Conservation (phyloP, 2,888 invertebrate species). For the Drosophila glabriapex region DNA sequence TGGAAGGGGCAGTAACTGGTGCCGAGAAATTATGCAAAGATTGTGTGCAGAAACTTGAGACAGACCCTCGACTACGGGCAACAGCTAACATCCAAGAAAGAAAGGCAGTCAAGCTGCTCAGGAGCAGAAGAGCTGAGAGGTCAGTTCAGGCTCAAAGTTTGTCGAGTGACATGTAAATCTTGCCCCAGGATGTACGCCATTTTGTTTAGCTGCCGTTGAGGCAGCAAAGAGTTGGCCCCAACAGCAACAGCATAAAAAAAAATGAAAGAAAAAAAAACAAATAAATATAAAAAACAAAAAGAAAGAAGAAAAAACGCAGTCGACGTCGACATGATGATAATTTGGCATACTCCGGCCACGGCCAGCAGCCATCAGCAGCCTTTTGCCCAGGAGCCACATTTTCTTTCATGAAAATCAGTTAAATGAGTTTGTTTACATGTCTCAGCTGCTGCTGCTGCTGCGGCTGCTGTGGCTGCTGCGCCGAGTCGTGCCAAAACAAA, state of each 20-base stretch:
- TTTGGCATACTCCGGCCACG: conserved; percentile 45
- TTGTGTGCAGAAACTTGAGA: conserved; percentile 71
- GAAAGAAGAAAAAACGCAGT: conserved; percentile 9
- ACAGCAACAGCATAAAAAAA: conserved; percentile 3
- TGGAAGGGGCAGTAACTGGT: not conserved
- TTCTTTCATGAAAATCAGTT: conserved; percentile 75
- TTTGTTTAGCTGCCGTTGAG: conserved; percentile 47
- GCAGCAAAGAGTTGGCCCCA: conserved; percentile 60
- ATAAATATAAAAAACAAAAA: conserved; percentile 7
- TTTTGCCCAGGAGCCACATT: conserved; percentile 71
- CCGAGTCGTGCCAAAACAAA: conserved; percentile 19
- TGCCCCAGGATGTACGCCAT: conserved; percentile 67
- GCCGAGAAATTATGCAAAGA: conserved; percentile 74
- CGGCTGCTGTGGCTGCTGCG: not conserved
- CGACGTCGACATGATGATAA: conserved; percentile 58
- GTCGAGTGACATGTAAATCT: conserved; percentile 82
- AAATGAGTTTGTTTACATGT: conserved; percentile 81
- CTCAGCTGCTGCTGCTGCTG: conserved; percentile 33
- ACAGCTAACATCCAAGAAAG: conserved; percentile 21
- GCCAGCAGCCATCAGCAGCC: conserved; percentile 40
- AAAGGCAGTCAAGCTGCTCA: conserved; percentile 51
- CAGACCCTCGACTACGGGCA: conserved; percentile 30
- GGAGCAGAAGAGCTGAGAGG: conserved; percentile 43
- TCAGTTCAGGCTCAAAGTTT: conserved; percentile 53
- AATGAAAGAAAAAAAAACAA: not conserved